Base-by-base conservation (phyloP, 2,888 invertebrate genomes). In the Venustoraphidia nigricollis region DNA sequence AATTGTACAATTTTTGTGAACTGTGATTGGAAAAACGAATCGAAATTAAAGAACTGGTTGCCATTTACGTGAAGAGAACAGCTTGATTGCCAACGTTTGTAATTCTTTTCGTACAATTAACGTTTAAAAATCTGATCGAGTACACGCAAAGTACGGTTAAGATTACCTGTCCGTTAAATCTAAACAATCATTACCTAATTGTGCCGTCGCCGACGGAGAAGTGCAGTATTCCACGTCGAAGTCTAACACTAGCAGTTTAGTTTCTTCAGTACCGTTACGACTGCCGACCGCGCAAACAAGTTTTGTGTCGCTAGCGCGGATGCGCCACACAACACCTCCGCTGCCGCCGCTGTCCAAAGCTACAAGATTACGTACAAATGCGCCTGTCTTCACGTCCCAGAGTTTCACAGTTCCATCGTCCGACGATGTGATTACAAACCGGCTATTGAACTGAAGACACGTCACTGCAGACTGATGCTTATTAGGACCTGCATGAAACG, bases 361-460 rank as follows among this genome's bases (percentile, higher is more conserved):
- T 50, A 98, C 93, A 53, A 98, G 76, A 71, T 98, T 94, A 53
- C 97, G 81, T 54, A 98, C 87, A 67, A 97, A 97, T 62, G 93
- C 92, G 66, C 91, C 93, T 47, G 93, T 95, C 65, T 86, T 85
- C 43, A 97, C 84, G 69, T 98, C 96, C 98, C 98, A 98, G 50
- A 98, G 73, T 68, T 98, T 99, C 13, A 98, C 98, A 2, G 96
- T 97, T 48, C 98, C 98, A 69, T 99, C 98, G 65, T 98, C 98
- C 2, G 96, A 96, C 10, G 97, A 97, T 27, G 97, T 96, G 60
- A 97, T 94, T 56, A 98, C 96, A 75, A 97, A 95, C 53, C 91
- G 87, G 63, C 85, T 88, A 70, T 94, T 93, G 60, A 96, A 94
- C 68, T 97, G 96, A 56, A 98, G 79, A 69, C 96, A 96, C 40